A percentile compares a stretch with the other conserved stretches of the same genome.
Evolutionary conservation across 2,888 invertebrate genomes (phyloP).

Genomic region (Torymus tubicola): DNA sequence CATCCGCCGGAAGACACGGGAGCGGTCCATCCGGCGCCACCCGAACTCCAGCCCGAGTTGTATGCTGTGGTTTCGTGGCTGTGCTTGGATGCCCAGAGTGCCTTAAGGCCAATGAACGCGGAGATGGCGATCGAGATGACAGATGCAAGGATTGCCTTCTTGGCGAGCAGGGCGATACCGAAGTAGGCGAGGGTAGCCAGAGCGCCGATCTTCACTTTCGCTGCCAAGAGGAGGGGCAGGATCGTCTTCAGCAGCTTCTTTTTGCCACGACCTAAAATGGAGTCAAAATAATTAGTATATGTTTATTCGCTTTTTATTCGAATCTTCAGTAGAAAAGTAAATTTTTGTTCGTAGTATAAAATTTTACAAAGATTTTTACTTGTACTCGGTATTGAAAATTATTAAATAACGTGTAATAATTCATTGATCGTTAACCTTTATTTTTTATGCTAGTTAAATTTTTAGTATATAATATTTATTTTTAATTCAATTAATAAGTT

Average conservation of each 20-base stretch:
- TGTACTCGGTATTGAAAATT: too few species aligned
- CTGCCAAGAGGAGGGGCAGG: conserved; percentile 79
- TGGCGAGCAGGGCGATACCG: conserved; percentile 80
- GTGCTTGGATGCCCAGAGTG: conserved; percentile 29
- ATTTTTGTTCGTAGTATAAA: too few species aligned
- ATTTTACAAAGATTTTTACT: too few species aligned
- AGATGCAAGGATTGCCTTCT: conserved; percentile 81
- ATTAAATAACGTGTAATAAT: too few species aligned
- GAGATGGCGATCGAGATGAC: conserved; percentile 81
- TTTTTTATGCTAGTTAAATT: too few species aligned
- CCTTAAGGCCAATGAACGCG: conserved; percentile 73
- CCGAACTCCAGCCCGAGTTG: conserved; percentile 65
- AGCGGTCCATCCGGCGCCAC: conserved; percentile 44
- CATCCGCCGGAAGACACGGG: too few species aligned
- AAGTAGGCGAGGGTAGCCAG: conserved; percentile 79
- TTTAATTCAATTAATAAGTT: too few species aligned
- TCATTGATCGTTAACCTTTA: too few species aligned
- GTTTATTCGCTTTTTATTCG: too few species aligned
- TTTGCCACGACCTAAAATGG: conserved; percentile 50
- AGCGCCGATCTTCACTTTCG: conserved; percentile 80
- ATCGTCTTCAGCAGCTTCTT: conserved; percentile 79
- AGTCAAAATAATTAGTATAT: too few species aligned
- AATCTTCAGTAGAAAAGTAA: too few species aligned
- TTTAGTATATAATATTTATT: too few species aligned
- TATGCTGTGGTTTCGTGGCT: conserved; percentile 54